phyloP scores from a whole-genome alignment of 1,140 invertebrate genomes.

The Papilio xuthus region DNA sequence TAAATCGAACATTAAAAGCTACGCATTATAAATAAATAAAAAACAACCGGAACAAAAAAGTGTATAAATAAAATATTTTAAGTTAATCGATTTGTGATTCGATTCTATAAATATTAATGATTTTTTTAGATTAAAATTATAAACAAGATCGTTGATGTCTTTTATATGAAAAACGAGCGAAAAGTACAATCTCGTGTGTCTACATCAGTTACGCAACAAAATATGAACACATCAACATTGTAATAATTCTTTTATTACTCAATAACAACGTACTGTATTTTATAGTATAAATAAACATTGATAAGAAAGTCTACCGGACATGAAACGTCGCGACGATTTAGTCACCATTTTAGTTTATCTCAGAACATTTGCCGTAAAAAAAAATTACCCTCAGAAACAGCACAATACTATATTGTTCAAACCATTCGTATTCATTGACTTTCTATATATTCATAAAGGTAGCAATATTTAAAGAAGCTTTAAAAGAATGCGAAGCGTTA shows the following conservation, averaged over 20 bases:
- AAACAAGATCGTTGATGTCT: conserved; percentile 12
- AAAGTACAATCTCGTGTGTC: background rate
- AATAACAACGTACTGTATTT: background rate
- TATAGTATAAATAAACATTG: background rate
- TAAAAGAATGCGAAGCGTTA: no score
- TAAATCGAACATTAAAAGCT: background rate
- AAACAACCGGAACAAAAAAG: conserved; percentile 9
- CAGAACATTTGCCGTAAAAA: background rate
- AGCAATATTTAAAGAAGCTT: background rate
- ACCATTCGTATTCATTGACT: background rate
- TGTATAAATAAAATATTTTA: conserved; percentile 15
- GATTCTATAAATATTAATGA: conserved; percentile 20
- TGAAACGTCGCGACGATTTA: no score
- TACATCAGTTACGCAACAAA: background rate
- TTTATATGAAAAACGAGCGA: conserved; percentile 6
- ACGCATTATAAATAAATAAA: background rate
- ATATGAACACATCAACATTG: background rate
- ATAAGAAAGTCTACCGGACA: background rate
- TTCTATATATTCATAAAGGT: background rate
- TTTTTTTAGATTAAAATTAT: conserved; percentile 1
- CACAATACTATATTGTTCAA: no score
- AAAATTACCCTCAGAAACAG: background rate
- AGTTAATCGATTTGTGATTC: conserved; percentile 22
- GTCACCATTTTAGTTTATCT: background rate
- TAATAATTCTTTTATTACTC: background rate